Evolutionary conservation across 2,888 invertebrate species (phyloP).

Genomic region (Miltochrista miniata): DNA sequence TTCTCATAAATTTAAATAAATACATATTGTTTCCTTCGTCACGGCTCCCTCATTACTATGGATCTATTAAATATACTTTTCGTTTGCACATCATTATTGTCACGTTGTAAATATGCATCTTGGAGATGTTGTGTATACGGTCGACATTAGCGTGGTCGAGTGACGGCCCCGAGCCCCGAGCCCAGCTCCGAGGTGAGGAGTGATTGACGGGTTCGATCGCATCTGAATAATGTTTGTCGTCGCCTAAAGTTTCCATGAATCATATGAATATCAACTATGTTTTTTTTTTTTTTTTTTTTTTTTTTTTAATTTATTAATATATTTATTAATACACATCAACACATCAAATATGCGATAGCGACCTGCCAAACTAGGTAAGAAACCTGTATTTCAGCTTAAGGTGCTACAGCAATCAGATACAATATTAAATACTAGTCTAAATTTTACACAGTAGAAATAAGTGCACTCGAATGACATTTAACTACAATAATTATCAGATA

Average conservation of each 20-base stretch:
- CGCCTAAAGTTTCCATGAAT: conserved; percentile 59
- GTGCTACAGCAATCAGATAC: too few relatives aligned
- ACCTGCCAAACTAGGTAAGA: too few relatives aligned
- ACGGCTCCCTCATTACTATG: conserved; percentile 64
- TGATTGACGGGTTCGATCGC: conserved; percentile 60
- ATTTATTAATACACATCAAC: too few relatives aligned
- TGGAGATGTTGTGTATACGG: conserved; percentile 23
- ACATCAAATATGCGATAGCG: too few relatives aligned
- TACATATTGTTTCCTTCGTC: conserved; percentile 57
- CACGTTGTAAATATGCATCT: conserved; percentile 29
- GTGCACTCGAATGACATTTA: too few relatives aligned
- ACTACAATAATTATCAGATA: too few relatives aligned
- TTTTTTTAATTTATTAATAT: too few relatives aligned
- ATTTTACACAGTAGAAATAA: too few relatives aligned
- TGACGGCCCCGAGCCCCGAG: conserved; percentile 28
- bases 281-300: too few relatives aligned
- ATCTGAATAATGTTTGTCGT: conserved; percentile 51
- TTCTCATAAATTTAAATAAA: conserved; percentile 72
- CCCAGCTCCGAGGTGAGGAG: conserved; percentile 47
- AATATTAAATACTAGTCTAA: too few relatives aligned
- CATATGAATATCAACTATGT: conserved; percentile 60
- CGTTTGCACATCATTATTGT: conserved; percentile 29
- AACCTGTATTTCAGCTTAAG: too few relatives aligned
- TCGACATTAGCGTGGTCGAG: conserved; percentile 22
- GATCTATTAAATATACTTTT: conserved; percentile 61